Conservation (phyloP, 2,113 vertebrate genomes). For the Vidua chalybeata region DNA sequence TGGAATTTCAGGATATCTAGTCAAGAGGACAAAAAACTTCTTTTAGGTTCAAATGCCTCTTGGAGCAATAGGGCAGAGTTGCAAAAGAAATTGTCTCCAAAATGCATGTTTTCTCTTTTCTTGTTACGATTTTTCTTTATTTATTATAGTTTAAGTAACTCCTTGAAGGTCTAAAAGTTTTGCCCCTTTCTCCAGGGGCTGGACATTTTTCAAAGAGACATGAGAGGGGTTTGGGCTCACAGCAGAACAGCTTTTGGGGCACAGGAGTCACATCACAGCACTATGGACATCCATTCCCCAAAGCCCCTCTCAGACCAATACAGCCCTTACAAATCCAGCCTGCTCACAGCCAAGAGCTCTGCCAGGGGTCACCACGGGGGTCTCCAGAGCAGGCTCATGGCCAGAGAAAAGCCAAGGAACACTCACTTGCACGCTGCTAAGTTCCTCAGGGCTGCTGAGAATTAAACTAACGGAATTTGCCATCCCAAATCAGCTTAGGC, state of each 20-base stretch:
- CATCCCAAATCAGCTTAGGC: conserved; percentile 50
- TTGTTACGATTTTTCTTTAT: neutral
- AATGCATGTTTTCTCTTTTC: neutral
- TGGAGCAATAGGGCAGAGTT: neutral
- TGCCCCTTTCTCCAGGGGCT: neutral
- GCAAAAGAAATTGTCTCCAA: neutral
- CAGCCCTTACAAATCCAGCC: neutral
- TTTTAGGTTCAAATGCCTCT: neutral
- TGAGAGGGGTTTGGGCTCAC: neutral
- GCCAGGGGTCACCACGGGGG: neutral
- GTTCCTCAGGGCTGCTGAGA: conserved; percentile 2
- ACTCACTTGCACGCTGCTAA: neutral
- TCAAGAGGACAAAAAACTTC: neutral
- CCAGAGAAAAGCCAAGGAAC: neutral
- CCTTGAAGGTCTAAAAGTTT: neutral
- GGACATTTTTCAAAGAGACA: neutral
- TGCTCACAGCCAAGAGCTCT: neutral
- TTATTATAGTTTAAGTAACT: neutral
- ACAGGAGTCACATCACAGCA: neutral
- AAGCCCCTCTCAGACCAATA: neutral
- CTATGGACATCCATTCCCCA: neutral
- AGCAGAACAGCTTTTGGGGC: neutral
- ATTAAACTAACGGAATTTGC: conserved; percentile 61
- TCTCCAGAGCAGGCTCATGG: neutral
- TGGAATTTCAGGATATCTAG: neutral